phyloP scores from a whole-genome alignment of 1,140 invertebrate species.

The Caenorhabditis elegans region DNA sequence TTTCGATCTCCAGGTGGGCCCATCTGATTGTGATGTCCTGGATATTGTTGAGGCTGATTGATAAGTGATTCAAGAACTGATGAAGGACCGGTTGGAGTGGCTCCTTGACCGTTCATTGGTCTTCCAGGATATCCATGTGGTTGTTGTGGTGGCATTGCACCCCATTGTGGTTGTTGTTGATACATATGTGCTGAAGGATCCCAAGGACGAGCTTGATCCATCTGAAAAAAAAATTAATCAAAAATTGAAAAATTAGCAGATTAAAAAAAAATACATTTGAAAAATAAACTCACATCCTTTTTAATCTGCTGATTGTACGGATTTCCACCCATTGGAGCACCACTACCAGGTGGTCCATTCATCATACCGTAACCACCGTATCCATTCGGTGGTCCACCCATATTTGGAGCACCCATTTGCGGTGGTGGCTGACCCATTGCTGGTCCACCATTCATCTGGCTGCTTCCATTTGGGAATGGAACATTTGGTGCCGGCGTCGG shows the following conservation, averaged over 20 bases:
- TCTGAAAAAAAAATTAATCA: background rate
- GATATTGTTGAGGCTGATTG: conserved; percentile 44
- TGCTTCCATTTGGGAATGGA: conserved; percentile 13
- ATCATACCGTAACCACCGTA: conserved; percentile 8
- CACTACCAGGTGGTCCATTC: conserved; percentile 18
- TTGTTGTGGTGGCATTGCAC: conserved; percentile 24
- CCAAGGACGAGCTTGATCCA: background rate
- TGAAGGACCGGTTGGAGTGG: background rate
- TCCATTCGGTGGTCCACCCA: background rate
- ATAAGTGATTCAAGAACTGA: conserved; percentile 47
- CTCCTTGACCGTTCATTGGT: background rate
- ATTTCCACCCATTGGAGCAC: conserved; percentile 2
- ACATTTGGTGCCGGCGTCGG: background rate
- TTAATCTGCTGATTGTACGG: background rate
- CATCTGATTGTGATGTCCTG: conserved; percentile 11
- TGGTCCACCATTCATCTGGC: conserved; percentile 27
- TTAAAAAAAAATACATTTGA: background rate
- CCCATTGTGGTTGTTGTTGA: conserved; percentile 9
- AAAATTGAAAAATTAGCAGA: too few species aligned
- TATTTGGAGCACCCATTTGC: conserved; percentile 45
- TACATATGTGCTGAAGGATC: conserved; percentile 35
- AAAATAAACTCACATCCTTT: background rate
- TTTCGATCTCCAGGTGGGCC: background rate
- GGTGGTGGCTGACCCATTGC: conserved; percentile 58
- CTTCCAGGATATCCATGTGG: background rate